Conservation (phyloP, 2,113 vertebrate genomes). For the Todiramphus saurophagus region DNA sequence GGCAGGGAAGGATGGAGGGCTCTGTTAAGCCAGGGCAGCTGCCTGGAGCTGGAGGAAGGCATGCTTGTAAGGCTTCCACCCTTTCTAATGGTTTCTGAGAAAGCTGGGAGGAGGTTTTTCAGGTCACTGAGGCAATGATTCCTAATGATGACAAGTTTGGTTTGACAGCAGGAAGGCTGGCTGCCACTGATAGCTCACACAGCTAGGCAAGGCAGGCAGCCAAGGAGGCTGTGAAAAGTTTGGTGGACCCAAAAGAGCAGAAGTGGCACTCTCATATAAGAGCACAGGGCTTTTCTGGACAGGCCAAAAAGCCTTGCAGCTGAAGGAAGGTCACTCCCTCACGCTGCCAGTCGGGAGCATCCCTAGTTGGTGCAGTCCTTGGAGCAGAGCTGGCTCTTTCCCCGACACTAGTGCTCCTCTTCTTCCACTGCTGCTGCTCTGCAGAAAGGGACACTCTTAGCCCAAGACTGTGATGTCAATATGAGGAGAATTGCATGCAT, state of each 20-base stretch:
- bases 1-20: neutral
- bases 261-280: neutral
- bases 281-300: neutral
- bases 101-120: rapidly evolving
- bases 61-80: neutral
- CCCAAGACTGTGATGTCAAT: neutral
- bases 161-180: neutral
- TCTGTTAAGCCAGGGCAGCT: neutral
- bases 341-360: neutral
- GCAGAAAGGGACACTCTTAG: neutral
- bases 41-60: neutral
- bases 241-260: neutral
- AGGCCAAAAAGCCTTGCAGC: neutral
- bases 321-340: rapidly evolving
- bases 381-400: neutral
- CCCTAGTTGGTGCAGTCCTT: rapidly evolving
- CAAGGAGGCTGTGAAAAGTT: neutral
- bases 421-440: neutral
- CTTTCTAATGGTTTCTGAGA: neutral
- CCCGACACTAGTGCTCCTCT: neutral
- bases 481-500: neutral
- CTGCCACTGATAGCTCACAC: neutral
- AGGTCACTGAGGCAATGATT: neutral
- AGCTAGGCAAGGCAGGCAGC: rapidly evolving
- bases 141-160: neutral